Conservation (phyloP, 2,797 vertebrate species). For the Argentina silus region DNA sequence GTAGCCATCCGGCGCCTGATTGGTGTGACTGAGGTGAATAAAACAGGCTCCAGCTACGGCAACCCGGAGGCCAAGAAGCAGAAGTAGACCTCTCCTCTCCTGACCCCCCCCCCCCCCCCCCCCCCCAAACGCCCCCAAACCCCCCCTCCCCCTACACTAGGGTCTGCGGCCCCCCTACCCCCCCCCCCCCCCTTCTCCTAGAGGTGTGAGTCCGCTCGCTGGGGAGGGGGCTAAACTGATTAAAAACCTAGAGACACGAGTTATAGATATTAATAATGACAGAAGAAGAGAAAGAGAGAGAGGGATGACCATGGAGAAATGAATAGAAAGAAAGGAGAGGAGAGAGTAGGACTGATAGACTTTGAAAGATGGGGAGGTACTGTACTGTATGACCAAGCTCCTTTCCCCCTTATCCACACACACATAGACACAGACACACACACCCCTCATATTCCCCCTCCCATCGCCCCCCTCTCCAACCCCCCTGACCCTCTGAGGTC, state of each 20-base stretch:
- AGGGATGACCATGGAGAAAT: not conserved
- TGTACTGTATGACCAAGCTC: conserved; percentile 36
- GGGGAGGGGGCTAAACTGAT: conserved; percentile 55
- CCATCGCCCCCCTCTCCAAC: conserved; percentile 39
- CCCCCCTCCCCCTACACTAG: conserved; percentile 46
- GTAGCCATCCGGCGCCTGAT: conserved; percentile 96
- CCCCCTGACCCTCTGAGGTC: conserved; percentile 27
- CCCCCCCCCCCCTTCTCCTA: conserved; percentile 49
- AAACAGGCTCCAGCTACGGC: conserved; percentile 96
- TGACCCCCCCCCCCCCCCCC: conserved; percentile 42
- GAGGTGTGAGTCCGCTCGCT: conserved; percentile 45
- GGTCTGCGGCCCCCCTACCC: conserved; percentile 33
- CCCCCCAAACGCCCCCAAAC: conserved; percentile 28
- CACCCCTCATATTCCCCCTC: conserved; percentile 34
- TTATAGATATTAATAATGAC: conserved; percentile 50
- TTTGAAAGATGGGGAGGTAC: conserved; percentile 36
- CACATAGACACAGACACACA: not conserved
- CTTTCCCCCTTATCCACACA: conserved; percentile 44
- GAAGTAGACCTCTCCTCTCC: conserved; percentile 77
- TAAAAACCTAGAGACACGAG: conserved; percentile 58
- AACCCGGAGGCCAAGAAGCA: conserved; percentile 93
- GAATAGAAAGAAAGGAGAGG: conserved; percentile 33
- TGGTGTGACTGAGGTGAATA: conserved; percentile 97
- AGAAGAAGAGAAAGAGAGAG: conserved; percentile 25
- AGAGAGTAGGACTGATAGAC: conserved; percentile 27